Evolutionary conservation across 2,888 invertebrate genomes (phyloP).

Genomic region (Lithosia quadra): DNA sequence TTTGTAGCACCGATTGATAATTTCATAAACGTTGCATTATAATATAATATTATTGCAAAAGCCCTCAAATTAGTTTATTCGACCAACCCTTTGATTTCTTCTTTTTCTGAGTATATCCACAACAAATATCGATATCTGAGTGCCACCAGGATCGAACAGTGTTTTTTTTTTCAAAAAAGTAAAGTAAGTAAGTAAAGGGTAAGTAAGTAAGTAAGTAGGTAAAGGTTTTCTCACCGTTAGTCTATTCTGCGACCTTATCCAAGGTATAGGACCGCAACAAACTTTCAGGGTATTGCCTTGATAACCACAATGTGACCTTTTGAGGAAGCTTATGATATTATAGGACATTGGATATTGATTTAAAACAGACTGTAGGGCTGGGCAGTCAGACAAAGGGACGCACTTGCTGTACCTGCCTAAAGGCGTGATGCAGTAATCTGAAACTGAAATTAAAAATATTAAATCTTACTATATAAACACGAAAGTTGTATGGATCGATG

Average conservation of each 20-base stretch:
- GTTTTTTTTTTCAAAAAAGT: too few relatives aligned
- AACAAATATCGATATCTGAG: background rate
- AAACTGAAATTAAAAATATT: constrained; percentile 7
- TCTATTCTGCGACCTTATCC: background rate
- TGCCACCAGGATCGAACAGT: too few relatives aligned
- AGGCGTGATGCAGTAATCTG: constrained; percentile 17
- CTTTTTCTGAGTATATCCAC: background rate
- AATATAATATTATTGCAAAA: too few relatives aligned
- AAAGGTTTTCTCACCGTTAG: constrained; percentile 6
- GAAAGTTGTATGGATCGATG: too few relatives aligned
- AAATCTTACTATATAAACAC: too few relatives aligned
- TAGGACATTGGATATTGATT: background rate
- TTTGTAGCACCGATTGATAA: too few relatives aligned
- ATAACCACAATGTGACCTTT: constrained; percentile 14
- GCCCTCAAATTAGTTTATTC: too few relatives aligned
- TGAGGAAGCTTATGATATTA: background rate
- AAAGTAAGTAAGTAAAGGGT: too few relatives aligned
- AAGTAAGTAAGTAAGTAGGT: too few relatives aligned
- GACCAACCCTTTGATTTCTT: too few relatives aligned
- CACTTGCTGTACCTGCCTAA: constrained; percentile 3
- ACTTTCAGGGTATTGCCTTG: constrained; percentile 11
- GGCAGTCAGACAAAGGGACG: constrained; percentile 9
- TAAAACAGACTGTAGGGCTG: background rate
- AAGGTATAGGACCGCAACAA: constrained; percentile 12
- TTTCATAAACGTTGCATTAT: too few relatives aligned